These are phyloP conservation scores for Gerris lacustris DNA, from an alignment of 2,888 invertebrate genomes.

Conservation along the genomic window DNA sequence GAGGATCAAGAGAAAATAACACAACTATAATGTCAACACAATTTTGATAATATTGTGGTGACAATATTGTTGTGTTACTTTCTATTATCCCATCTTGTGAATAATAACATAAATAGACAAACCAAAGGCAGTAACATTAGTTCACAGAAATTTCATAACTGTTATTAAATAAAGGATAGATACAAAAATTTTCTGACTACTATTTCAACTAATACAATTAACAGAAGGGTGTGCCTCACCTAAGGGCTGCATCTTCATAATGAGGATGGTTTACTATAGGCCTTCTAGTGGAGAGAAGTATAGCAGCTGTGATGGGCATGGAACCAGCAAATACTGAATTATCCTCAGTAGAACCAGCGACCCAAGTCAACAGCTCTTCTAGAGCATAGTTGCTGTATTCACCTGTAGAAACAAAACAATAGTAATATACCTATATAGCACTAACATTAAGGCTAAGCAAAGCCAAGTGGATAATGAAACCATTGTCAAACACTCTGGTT, in stretches of 20 bases:
- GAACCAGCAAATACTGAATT: constrained; percentile 72
- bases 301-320: constrained; percentile 70
- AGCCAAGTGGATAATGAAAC: too few species aligned
- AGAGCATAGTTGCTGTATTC: constrained; percentile 44
- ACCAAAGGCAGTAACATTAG: neutral
- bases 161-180: neutral
- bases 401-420: constrained; percentile 37
- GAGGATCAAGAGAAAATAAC: too few species aligned
- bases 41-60: too few species aligned
- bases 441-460: too few species aligned
- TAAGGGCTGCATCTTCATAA: constrained; percentile 65
- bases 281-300: constrained; percentile 61
- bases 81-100: too few species aligned
- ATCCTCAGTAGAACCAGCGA: constrained; percentile 47
- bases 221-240: constrained; percentile 40
- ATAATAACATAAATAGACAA: constrained; percentile 5
- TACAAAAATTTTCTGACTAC: neutral
- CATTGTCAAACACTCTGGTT: too few species aligned
- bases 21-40: too few species aligned
- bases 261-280: constrained; percentile 79
- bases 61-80: too few species aligned
- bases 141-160: neutral
- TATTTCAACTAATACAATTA: neutral
- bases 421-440: too few species aligned
- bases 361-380: constrained; percentile 68